phyloP scores from a whole-genome alignment of 2,888 invertebrate species.

The Rhamphomyia laevipes region DNA sequence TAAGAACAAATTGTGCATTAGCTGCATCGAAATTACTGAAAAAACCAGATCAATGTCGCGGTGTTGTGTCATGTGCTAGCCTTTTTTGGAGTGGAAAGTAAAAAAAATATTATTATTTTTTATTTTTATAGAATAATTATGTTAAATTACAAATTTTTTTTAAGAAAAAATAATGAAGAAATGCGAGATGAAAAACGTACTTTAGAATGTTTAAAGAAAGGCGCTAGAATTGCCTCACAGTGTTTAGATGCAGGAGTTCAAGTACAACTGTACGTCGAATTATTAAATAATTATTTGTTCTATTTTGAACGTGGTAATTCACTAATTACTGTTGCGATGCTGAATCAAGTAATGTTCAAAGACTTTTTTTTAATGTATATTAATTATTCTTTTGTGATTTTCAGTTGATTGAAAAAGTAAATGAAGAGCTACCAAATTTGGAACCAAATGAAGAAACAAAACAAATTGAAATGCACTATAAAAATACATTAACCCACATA shows the following conservation, averaged over 20 bases:
- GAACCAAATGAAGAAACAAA: slow-evolving; percentile 94
- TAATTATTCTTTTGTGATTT: slow-evolving; percentile 5
- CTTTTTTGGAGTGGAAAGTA: slow-evolving; percentile 90
- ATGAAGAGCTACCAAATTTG: slow-evolving; percentile 84
- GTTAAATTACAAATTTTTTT: background rate
- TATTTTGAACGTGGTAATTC: slow-evolving; percentile 82
- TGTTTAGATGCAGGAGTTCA: slow-evolving; percentile 97
- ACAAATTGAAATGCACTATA: slow-evolving; percentile 91
- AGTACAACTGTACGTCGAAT: slow-evolving; percentile 89
- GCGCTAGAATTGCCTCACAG: slow-evolving; percentile 87
- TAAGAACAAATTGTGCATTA: slow-evolving; percentile 89
- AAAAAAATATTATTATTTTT: slow-evolving; percentile 4
- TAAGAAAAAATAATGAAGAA: slow-evolving; percentile 39
- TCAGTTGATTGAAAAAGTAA: slow-evolving; percentile 83
- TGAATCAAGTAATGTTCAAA: slow-evolving; percentile 40
- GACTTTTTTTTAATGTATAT: background rate
- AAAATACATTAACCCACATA: slow-evolving; percentile 76
- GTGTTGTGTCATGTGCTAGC: slow-evolving; percentile 86
- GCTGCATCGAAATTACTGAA: slow-evolving; percentile 93
- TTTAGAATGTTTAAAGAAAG: slow-evolving; percentile 90
- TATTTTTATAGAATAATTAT: no score
- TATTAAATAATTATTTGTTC: slow-evolving; percentile 86
- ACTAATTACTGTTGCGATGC: slow-evolving; percentile 42
- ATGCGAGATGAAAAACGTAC: slow-evolving; percentile 85
- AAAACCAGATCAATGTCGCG: slow-evolving; percentile 96